Conservation (phyloP, 2,888 invertebrate genomes). For the Calameuta pallipes region DNA sequence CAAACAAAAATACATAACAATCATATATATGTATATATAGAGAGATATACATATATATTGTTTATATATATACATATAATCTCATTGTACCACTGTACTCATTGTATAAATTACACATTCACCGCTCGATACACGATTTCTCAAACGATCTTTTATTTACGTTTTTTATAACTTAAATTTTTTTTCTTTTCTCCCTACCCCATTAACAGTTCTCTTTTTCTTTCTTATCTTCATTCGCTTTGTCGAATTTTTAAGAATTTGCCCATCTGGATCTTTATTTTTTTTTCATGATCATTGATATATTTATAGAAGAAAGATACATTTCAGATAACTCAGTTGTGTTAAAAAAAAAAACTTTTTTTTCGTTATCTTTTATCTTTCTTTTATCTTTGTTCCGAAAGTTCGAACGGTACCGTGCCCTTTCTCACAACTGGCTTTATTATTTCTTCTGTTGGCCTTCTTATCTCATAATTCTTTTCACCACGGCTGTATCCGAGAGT, state of each 20-base stretch:
- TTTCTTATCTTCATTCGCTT: slow-evolving; percentile 6
- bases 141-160: slow-evolving; percentile 5
- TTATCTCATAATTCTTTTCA: slow-evolving; percentile 25
- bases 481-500: slow-evolving; percentile 39
- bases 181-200: slow-evolving; percentile 6
- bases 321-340: background rate
- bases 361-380: too few relatives aligned
- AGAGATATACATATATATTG: slow-evolving; percentile 29
- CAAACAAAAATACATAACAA: slow-evolving; percentile 17
- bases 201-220: slow-evolving; percentile 17
- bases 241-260: too few relatives aligned
- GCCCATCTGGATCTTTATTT: too few relatives aligned
- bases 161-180: background rate
- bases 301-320: slow-evolving; percentile 6
- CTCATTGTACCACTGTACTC: slow-evolving; percentile 61
- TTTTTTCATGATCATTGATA: too few relatives aligned
- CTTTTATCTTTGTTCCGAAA: too few relatives aligned
- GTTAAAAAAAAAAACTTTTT: too few relatives aligned
- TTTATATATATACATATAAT: slow-evolving; percentile 19
- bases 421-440: slow-evolving; percentile 54
- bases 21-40: slow-evolving; percentile 34
- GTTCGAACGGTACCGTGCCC: slow-evolving; percentile 42
- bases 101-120: slow-evolving; percentile 66
- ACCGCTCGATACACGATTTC: slow-evolving; percentile 50
- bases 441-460: slow-evolving; percentile 49